Evolutionary conservation across 1,140 invertebrate genomes (phyloP).

Genomic region (Frieseomelitta varia): DNA sequence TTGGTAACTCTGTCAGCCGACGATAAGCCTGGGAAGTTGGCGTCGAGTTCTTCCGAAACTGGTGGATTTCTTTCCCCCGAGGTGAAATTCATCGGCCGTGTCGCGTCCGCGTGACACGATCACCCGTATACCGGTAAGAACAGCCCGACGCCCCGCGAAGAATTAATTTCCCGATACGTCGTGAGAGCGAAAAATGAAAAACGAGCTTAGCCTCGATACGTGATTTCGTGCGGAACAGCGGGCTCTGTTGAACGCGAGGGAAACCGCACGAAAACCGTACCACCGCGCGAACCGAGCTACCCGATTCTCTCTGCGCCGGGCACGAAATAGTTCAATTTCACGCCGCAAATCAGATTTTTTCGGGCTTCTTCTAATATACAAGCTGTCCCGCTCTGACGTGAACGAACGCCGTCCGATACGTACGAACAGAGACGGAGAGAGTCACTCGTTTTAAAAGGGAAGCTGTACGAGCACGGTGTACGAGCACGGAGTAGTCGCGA

Average conservation of each 20-base stretch:
- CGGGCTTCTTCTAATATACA: constrained; percentile 39
- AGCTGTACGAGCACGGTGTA: not conserved
- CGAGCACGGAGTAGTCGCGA: too few species aligned
- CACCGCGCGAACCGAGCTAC: not conserved
- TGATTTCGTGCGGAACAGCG: not conserved
- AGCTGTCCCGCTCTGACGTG: not conserved
- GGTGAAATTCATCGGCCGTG: constrained; percentile 2
- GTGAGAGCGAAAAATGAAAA: not conserved
- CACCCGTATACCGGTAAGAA: not conserved
- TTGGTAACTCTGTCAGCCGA: constrained; percentile 21
- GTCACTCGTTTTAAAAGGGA: not conserved
- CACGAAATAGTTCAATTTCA: constrained; percentile 39
- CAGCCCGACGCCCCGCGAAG: not conserved
- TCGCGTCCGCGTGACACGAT: not conserved
- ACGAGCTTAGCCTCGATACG: not conserved
- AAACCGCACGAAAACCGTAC: not conserved
- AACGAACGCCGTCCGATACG: not conserved
- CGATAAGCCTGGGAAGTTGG: constrained; percentile 20
- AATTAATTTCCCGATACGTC: constrained; percentile 14
- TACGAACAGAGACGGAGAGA: not conserved
- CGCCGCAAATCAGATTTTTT: constrained; percentile 33
- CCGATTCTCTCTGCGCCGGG: constrained; percentile 10
- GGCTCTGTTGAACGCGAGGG: not conserved
- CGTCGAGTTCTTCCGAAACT: not conserved
- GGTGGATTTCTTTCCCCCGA: constrained; percentile 7